Evolutionary conservation across 2,797 vertebrate species (phyloP).

Genomic region (Austrolebias charrua): DNA sequence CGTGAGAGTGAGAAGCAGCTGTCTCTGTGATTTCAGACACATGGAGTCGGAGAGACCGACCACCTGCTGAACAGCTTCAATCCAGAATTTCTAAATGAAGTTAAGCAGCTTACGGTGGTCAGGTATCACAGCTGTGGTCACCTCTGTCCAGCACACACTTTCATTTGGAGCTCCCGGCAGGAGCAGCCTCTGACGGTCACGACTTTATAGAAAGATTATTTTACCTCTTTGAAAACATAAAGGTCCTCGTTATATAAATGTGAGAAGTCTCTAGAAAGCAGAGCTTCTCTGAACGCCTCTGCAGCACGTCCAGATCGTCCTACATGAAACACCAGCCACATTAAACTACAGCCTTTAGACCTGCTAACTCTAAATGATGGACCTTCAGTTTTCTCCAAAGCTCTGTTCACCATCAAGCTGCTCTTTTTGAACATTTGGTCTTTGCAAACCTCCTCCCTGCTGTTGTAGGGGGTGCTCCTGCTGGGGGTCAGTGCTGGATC

Average conservation of each 20-base stretch:
- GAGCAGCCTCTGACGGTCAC: neutral
- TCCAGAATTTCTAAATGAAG: constrained; percentile 61
- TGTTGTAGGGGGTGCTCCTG: too few species aligned
- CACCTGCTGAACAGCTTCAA: constrained; percentile 49
- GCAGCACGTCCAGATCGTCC: neutral
- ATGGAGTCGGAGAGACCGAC: constrained; percentile 34
- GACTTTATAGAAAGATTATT: neutral
- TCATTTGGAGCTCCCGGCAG: constrained; percentile 2
- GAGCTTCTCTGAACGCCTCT: neutral
- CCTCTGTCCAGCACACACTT: constrained; percentile 17
- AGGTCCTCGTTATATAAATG: neutral
- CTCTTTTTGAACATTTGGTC: too few species aligned
- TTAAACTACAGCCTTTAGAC: constrained; percentile 8
- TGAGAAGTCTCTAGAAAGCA: constrained; percentile 1
- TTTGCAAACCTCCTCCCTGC: too few species aligned
- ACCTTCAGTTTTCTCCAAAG: neutral
- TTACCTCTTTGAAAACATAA: neutral
- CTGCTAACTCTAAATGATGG: neutral
- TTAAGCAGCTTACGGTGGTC: constrained; percentile 62
- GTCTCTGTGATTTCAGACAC: constrained; percentile 49
- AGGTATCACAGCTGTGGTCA: constrained; percentile 59
- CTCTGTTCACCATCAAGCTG: neutral
- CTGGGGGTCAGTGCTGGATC: too few species aligned
- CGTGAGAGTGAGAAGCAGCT: constrained; percentile 28
- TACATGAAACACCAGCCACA: neutral